These are phyloP conservation scores for Heteractis magnifica DNA, from an alignment of 92 coral and sea anemone species.

Conservation along the genomic window DNA sequence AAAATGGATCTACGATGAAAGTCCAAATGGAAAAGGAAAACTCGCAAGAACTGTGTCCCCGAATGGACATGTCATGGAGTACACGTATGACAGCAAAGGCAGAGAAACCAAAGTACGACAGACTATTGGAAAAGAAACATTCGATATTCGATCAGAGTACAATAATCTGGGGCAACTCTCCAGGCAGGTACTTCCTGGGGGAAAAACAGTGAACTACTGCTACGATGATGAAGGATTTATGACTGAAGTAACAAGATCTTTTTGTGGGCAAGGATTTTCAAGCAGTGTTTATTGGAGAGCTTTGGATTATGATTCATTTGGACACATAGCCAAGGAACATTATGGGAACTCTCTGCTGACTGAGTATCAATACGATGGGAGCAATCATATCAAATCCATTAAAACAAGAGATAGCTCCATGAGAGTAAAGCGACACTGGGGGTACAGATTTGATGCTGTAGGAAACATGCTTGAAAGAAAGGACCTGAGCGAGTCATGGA, in stretches of 20 bases:
- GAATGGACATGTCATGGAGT: constrained; percentile 24
- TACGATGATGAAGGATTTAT: constrained; percentile 31
- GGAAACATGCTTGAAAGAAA: constrained; percentile 37
- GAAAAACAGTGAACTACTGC: constrained; percentile 28
- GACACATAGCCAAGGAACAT: constrained; percentile 40
- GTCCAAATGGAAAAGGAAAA: constrained; percentile 32
- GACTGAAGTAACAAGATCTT: constrained; percentile 17
- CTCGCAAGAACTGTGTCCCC: constrained; percentile 23
- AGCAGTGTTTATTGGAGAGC: constrained; percentile 31
- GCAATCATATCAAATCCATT: constrained; percentile 36
- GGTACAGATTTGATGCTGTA: constrained; percentile 27
- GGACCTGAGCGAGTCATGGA: constrained; percentile 26
- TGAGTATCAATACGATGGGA: constrained; percentile 28
- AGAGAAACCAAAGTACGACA: constrained; percentile 25
- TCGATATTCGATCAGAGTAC: constrained; percentile 25
- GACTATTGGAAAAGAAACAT: constrained; percentile 6
- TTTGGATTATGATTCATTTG: constrained; percentile 32
- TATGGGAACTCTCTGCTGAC: constrained; percentile 34
- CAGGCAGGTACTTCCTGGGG: constrained; percentile 27
- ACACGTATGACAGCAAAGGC: constrained; percentile 28
- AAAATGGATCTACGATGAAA: constrained; percentile 27
- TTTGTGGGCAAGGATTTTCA: constrained; percentile 21
- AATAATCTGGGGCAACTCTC: constrained; percentile 32
- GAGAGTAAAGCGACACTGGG: constrained; percentile 31
- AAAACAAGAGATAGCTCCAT: constrained; percentile 25